Conservation (phyloP, 2,888 invertebrate genomes). For the Polydesmus complanatus region DNA sequence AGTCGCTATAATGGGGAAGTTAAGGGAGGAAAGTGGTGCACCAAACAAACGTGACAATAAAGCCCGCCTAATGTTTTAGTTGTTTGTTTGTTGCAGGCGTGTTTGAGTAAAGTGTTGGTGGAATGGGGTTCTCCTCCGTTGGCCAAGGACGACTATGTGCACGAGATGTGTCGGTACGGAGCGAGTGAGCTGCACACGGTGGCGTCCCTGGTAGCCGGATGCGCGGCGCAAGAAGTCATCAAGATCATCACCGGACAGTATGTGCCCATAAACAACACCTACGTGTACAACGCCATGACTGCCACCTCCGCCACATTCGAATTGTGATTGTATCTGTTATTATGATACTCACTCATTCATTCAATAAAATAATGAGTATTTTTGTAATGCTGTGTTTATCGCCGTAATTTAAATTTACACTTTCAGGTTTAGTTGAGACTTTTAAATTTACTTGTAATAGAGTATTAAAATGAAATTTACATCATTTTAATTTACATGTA, state of each 20-base stretch:
- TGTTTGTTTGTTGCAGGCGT: slow-evolving; percentile 32
- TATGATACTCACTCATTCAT: too few species aligned
- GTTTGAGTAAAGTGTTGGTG: slow-evolving; percentile 53
- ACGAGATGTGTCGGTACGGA: slow-evolving; percentile 90
- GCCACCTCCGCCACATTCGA: slow-evolving; percentile 69
- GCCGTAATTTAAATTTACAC: too few species aligned
- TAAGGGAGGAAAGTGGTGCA: too few species aligned
- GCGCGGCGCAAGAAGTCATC: slow-evolving; percentile 88
- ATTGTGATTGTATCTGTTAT: slow-evolving; percentile 48
- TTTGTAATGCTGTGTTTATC: too few species aligned
- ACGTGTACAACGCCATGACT: slow-evolving; percentile 86
- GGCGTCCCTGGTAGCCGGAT: slow-evolving; percentile 79
- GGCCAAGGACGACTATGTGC: slow-evolving; percentile 80
- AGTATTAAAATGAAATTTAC: too few species aligned
- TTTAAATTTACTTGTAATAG: too few species aligned
- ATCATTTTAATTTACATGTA: too few species aligned
- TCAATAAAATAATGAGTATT: too few species aligned
- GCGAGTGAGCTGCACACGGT: slow-evolving; percentile 88
- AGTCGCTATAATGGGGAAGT: too few species aligned
- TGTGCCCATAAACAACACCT: slow-evolving; percentile 87
- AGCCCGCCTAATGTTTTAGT: too few species aligned
- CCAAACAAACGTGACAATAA: too few species aligned
- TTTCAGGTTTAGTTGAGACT: too few species aligned
- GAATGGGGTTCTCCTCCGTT: slow-evolving; percentile 70
- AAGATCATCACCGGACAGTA: slow-evolving; percentile 93